A percentile compares a stretch with the other conserved stretches of the same genome.
phyloP scores from a whole-genome alignment of 1,140 invertebrate genomes.

The Pogonomyrmex barbatus region DNA sequence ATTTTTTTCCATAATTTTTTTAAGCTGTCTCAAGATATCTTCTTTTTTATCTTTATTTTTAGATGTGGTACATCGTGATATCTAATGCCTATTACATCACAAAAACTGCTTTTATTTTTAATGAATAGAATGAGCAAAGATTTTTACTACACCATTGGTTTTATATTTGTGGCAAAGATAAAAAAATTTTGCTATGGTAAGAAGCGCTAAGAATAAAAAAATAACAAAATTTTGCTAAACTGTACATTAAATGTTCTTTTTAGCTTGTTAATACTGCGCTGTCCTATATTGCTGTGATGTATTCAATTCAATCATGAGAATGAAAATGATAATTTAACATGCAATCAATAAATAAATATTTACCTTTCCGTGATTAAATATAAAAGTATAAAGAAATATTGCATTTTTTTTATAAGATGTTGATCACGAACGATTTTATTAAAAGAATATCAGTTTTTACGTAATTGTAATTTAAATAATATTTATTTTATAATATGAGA shows the following conservation, averaged over 20 bases:
- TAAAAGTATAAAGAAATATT: background rate
- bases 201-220: background rate
- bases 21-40: background rate
- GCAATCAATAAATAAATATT: background rate
- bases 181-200: conserved; percentile 67
- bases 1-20: background rate
- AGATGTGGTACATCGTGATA: conserved; percentile 63
- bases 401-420: background rate
- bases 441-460: no score
- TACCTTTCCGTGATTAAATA: background rate
- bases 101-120: conserved; percentile 66
- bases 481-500: no score
- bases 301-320: conserved; percentile 8
- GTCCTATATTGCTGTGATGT: conserved; percentile 53
- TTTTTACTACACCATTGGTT: conserved; percentile 30
- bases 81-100: conserved; percentile 36
- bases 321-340: background rate
- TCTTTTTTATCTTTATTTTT: conserved; percentile 5
- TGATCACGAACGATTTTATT: no score
- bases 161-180: conserved; percentile 45
- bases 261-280: conserved; percentile 46
- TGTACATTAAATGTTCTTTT: conserved; percentile 25
- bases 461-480: no score
- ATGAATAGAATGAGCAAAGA: conserved; percentile 52
- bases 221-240: background rate